Conservation (phyloP, 2,888 invertebrate species). For the Amphipyra berbera region DNA sequence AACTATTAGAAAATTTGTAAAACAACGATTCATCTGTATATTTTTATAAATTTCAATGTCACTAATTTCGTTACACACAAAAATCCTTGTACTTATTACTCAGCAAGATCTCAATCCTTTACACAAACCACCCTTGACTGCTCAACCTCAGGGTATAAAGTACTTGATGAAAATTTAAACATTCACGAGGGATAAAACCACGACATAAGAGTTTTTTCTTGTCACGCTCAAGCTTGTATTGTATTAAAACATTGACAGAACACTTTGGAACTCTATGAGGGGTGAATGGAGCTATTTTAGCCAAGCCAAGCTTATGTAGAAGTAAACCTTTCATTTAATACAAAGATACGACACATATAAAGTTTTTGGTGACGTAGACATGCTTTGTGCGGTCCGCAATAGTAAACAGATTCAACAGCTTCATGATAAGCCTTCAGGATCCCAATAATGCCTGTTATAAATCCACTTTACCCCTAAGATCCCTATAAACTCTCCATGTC, state of each 20-base stretch:
- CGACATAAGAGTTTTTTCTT: conserved; percentile 2
- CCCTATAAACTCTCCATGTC: not conserved
- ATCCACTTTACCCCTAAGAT: too few relatives aligned
- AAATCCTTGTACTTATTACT: not conserved
- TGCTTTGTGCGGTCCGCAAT: too few relatives aligned
- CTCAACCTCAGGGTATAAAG: not conserved
- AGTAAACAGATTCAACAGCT: too few relatives aligned
- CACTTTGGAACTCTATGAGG: conserved; percentile 3
- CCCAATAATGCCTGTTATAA: too few relatives aligned
- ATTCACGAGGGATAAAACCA: not conserved
- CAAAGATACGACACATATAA: not conserved
- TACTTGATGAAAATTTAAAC: conserved; percentile 3
- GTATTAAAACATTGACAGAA: not conserved
- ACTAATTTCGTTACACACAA: not conserved
- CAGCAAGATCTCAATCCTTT: not conserved
- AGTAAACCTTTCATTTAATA: not conserved
- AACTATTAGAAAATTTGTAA: too few relatives aligned
- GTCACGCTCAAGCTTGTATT: conserved; percentile 3
- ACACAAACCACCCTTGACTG: not conserved
- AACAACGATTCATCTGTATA: too few relatives aligned
- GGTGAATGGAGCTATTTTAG: too few relatives aligned
- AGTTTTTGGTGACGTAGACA: not conserved
- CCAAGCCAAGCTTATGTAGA: not conserved
- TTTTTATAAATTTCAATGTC: too few relatives aligned
- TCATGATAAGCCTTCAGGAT: too few relatives aligned